These are phyloP conservation scores for Tapirus indicus DNA, from an alignment of 2,797 vertebrate species.

Conservation along the genomic window DNA sequence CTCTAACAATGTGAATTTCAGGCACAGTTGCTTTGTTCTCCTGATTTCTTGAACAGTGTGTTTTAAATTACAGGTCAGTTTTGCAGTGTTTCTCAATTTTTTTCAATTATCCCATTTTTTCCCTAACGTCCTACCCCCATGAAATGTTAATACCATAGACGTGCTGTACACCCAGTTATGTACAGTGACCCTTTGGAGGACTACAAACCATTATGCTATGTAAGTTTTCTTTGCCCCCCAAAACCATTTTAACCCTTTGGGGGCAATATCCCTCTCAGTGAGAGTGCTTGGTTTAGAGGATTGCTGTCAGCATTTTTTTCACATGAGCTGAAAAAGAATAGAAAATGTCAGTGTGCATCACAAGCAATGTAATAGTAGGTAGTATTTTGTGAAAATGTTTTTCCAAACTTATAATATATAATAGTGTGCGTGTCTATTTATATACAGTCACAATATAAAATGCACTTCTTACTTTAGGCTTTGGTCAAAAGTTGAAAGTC, in stretches of 20 bases:
- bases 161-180: not conserved
- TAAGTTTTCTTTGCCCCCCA: not conserved
- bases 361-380: not conserved
- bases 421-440: not conserved
- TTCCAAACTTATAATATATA: not conserved
- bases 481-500: not conserved
- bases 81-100: not conserved
- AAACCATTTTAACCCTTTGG: not conserved
- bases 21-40: not conserved
- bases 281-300: not conserved
- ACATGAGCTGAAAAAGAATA: not conserved
- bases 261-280: not conserved
- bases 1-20: not conserved
- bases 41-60: not conserved
- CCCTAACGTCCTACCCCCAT: not conserved
- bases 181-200: not conserved
- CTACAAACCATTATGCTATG: not conserved
- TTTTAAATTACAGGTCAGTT: slow-evolving; percentile 23
- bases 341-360: not conserved
- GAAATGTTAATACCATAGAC: not conserved
- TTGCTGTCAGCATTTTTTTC: not conserved
- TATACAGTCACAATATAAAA: not conserved
- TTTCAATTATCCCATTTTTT: not conserved
- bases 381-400: slow-evolving; percentile 4
- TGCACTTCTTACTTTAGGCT: not conserved